phyloP scores from a whole-genome alignment of 2,888 invertebrate species.

The Hyposoter didymator region DNA sequence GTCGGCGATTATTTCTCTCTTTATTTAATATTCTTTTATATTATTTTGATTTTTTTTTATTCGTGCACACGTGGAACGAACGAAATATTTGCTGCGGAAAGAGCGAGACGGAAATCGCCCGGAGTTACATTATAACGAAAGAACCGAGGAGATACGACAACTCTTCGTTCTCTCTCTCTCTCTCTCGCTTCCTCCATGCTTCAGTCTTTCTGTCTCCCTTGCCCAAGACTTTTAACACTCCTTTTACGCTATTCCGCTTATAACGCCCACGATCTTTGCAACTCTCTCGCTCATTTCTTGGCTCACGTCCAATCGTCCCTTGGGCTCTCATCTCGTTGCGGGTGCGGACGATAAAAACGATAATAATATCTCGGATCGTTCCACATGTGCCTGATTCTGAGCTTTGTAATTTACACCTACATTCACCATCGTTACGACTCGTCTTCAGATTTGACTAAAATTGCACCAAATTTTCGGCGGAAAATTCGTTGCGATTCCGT shows the following conservation, averaged over 20 bases:
- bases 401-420: slow-evolving; percentile 50
- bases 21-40: slow-evolving; percentile 32
- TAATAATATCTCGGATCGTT: slow-evolving; percentile 64
- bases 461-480: slow-evolving; percentile 21
- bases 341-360: slow-evolving; percentile 60
- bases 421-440: slow-evolving; percentile 36
- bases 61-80: slow-evolving; percentile 43
- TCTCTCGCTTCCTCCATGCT: slow-evolving; percentile 20
- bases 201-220: slow-evolving; percentile 16
- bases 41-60: slow-evolving; percentile 46
- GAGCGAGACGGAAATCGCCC: slow-evolving; percentile 43
- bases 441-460: slow-evolving; percentile 18
- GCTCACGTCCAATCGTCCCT: slow-evolving; percentile 63
- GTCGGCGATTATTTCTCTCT: slow-evolving; percentile 24
- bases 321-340: slow-evolving; percentile 48
- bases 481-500: not conserved
- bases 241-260: slow-evolving; percentile 77
- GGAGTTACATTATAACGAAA: slow-evolving; percentile 54
- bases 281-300: slow-evolving; percentile 50
- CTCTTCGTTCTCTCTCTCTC: slow-evolving; percentile 43
- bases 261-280: slow-evolving; percentile 73
- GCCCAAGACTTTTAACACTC: slow-evolving; percentile 67
- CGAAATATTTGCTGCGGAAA: slow-evolving; percentile 47
- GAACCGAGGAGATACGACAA: slow-evolving; percentile 52
- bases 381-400: slow-evolving; percentile 28